Base-by-base conservation (phyloP, 2,797 vertebrate species). In the Tokudaia muenninki region DNA sequence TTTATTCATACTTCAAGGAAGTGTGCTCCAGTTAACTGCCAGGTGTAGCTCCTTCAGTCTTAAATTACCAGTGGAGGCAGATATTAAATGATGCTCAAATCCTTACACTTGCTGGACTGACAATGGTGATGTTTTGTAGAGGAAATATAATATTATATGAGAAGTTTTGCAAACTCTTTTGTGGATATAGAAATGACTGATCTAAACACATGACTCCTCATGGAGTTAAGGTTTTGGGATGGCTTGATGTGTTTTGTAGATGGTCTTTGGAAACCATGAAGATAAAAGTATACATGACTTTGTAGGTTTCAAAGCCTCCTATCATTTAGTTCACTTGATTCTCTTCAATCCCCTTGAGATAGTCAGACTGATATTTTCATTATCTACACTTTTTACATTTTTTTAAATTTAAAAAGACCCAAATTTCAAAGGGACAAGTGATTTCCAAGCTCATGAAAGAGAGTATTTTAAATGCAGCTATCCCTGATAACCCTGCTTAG, bases 281-380 rank as follows among this genome's bases (percentile, higher is more conserved):
- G 83, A 91, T 1, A 8, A 93, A 13, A 67, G 59, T 79, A 26
- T 63, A 8, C 11, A 77, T n/a, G 1, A 8, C 67, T 92, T 78
- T 92, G 59, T 74, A 67, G 26, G 83, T 91, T 97, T 97, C 90
- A 88, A 95, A 97, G 81, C 19, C 41, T 61, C 61, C 81, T 79
- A 59, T 78, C 19, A 0, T 65, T 75, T 31, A 93, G 61, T 50
- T 89, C 88, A 78, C 70, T 75, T 55, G 84, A 96, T 63, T 63
- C 90, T 94, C 90, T 55, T 82, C 65, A 37, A 59, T 90, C 0
- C 22, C 70, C 50, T 70, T 82, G 41, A 92, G 44, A 79, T n/a
- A 91, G 78, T 59, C 52, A 90, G 17, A 74, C 26, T 16, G 6
- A 55, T 70, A 22, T 77, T 94, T 80, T 82, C 47, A 83, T 80